Conservation (phyloP, 2,113 vertebrate species). For the Pongo pygmaeus region DNA sequence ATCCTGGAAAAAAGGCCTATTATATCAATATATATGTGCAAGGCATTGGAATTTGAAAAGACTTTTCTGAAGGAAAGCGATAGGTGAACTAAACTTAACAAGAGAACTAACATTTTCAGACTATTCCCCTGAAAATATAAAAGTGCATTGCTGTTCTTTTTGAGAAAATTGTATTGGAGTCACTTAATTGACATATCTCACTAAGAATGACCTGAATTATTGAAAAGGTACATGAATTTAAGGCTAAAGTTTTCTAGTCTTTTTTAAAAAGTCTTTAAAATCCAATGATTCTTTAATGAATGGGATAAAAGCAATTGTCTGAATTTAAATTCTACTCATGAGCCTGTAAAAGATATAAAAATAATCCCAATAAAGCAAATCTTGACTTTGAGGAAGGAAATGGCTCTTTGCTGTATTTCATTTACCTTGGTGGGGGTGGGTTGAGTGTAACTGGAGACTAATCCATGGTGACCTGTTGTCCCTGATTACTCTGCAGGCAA, state of each 20-base stretch:
- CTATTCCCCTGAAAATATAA: background rate
- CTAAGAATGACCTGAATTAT: background rate
- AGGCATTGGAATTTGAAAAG: constrained; percentile 12
- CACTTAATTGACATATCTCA: background rate
- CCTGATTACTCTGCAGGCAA: background rate
- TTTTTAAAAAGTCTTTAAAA: background rate
- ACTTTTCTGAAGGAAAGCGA: constrained; percentile 35
- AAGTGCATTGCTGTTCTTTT: constrained; percentile 14
- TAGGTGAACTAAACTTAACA: constrained; percentile 16
- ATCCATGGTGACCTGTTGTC: constrained; percentile 27
- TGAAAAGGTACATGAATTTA: background rate
- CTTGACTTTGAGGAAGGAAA: constrained; percentile 44
- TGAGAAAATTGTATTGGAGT: background rate
- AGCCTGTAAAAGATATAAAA: constrained; percentile 46
- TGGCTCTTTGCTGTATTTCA: background rate
- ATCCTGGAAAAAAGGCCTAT: constrained; percentile 56
- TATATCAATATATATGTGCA: constrained; percentile 6
- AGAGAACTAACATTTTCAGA: background rate
- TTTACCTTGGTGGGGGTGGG: background rate
- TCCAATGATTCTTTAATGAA: constrained; percentile 25
- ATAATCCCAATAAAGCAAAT: constrained; percentile 53
- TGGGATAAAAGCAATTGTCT: constrained; percentile 51
- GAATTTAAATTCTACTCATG: constrained; percentile 64
- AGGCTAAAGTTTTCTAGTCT: background rate
- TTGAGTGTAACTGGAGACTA: constrained; percentile 20